Evolutionary conservation across 2,888 invertebrate genomes (phyloP).

Genomic region (Silvanus unidentatus): DNA sequence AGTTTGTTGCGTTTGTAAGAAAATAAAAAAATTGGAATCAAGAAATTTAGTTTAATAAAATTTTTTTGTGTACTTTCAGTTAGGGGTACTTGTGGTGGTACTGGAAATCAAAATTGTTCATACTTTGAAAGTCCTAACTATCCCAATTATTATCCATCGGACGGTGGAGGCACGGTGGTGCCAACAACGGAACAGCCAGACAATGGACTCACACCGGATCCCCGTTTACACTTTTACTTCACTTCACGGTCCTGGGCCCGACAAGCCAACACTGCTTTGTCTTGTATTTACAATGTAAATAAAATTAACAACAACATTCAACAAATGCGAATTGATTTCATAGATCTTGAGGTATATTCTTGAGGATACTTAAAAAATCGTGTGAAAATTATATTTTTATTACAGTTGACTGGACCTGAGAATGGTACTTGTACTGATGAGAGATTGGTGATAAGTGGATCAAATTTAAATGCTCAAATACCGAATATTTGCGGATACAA

Average conservation of each 20-base stretch:
- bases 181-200: constrained; percentile 22
- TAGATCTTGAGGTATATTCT: constrained; percentile 59
- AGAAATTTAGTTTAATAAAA: neutral
- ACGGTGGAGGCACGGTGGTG: constrained; percentile 29
- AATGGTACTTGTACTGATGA: constrained; percentile 65
- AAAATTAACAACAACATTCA: constrained; percentile 56
- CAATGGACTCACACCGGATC: constrained; percentile 34
- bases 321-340: constrained; percentile 66
- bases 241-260: constrained; percentile 11
- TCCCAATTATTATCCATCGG: constrained; percentile 48
- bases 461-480: constrained; percentile 61
- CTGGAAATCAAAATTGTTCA: constrained; percentile 55
- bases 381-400: neutral
- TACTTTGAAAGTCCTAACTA: constrained; percentile 71
- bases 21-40: constrained; percentile 22
- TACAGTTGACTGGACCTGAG: constrained; percentile 60
- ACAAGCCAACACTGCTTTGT: constrained; percentile 48
- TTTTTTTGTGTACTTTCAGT: constrained; percentile 45
- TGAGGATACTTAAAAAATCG: constrained; percentile 4
- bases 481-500: constrained; percentile 72
- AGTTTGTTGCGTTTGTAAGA: constrained; percentile 70
- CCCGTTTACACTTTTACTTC: constrained; percentile 22
- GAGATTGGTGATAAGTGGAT: constrained; percentile 64
- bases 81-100: constrained; percentile 60
- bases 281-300: constrained; percentile 60